Conservation (phyloP, 2,113 vertebrate genomes). For the Poeciliopsis prolifica region DNA sequence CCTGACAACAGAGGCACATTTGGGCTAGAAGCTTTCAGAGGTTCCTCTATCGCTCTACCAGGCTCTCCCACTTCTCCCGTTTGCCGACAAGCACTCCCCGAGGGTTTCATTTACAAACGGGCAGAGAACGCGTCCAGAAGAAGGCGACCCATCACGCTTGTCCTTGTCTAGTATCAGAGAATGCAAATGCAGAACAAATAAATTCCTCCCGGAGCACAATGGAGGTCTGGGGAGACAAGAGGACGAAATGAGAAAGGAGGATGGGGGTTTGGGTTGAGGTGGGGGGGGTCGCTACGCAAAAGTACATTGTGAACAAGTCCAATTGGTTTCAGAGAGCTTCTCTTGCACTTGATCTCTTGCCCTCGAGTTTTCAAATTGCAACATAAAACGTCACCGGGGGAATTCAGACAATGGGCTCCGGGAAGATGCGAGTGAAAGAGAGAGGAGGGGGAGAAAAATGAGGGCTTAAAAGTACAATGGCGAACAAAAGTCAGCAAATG, state of each 20-base stretch:
- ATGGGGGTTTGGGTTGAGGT: slow-evolving; percentile 25
- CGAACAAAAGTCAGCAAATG: slow-evolving; percentile 95
- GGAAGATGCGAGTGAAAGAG: slow-evolving; percentile 65
- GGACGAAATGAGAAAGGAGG: slow-evolving; percentile 62
- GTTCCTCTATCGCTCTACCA: slow-evolving; percentile 55
- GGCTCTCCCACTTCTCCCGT: slow-evolving; percentile 76
- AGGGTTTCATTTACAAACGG: slow-evolving; percentile 78
- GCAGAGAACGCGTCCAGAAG: slow-evolving; percentile 69
- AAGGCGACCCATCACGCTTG: slow-evolving; percentile 64
- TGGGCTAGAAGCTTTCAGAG: slow-evolving; percentile 46
- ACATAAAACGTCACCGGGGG: slow-evolving; percentile 82
- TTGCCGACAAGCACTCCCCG: slow-evolving; percentile 70
- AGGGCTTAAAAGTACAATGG: slow-evolving; percentile 93
- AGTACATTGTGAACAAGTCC: slow-evolving; percentile 62
- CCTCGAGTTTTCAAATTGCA: slow-evolving; percentile 82
- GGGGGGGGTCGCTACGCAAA: slow-evolving; percentile 72
- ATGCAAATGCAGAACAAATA: slow-evolving; percentile 81
- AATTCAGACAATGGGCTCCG: slow-evolving; percentile 84
- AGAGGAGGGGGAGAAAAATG: slow-evolving; percentile 87
- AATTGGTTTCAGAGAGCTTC: slow-evolving; percentile 78
- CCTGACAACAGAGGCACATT: slow-evolving; percentile 71
- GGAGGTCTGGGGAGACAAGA: slow-evolving; percentile 62
- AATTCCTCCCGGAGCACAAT: slow-evolving; percentile 73
- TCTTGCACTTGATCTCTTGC: slow-evolving; percentile 86
- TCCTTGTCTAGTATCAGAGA: slow-evolving; percentile 73